Conservation (phyloP, 2,113 vertebrate genomes). For the Engraulis encrasicolus region DNA sequence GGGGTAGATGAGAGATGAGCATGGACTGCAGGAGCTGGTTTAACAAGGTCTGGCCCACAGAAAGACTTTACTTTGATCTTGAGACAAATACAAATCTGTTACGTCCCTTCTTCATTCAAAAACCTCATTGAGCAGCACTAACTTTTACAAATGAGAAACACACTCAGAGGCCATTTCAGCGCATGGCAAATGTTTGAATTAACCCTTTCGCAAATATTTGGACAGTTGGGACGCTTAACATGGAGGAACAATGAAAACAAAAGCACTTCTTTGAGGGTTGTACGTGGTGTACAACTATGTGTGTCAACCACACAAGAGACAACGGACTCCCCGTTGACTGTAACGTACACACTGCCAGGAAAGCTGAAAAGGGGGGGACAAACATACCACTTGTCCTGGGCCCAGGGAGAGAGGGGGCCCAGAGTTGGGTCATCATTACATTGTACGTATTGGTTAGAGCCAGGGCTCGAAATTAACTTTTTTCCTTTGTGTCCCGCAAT, state of each 20-base stretch:
- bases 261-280: background rate
- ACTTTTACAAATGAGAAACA: background rate
- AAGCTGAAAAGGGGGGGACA: too few relatives aligned
- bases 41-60: background rate
- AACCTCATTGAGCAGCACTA: background rate
- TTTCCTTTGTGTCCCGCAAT: too few relatives aligned
- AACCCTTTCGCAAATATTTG: background rate
- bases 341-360: too few relatives aligned
- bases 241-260: background rate
- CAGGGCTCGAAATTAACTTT: too few relatives aligned
- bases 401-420: too few relatives aligned
- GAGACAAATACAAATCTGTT: background rate
- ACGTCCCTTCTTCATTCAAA: background rate
- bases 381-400: too few relatives aligned
- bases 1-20: slow-evolving; percentile 36
- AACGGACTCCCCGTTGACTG: background rate
- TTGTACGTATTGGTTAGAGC: too few relatives aligned
- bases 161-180: background rate
- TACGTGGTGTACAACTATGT: too few relatives aligned
- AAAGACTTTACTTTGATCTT: background rate
- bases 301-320: background rate
- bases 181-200: background rate
- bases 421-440: too few relatives aligned
- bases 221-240: background rate
- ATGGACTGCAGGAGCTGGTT: background rate